These are phyloP conservation scores for Epirrhoe alternata DNA, from an alignment of 2,888 invertebrate species.

Conservation along the genomic window DNA sequence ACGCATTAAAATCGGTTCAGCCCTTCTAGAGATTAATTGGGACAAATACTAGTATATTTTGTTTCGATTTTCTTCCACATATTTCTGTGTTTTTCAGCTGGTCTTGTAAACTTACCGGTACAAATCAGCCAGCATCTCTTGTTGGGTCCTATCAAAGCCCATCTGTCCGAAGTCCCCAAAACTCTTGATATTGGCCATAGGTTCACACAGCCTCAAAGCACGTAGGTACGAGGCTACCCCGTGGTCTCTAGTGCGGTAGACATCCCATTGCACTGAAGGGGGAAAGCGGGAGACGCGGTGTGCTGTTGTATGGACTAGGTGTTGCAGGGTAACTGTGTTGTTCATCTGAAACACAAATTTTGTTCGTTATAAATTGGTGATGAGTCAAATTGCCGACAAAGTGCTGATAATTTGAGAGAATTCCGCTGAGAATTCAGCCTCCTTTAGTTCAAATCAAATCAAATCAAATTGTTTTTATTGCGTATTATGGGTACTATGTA, in stretches of 20 bases:
- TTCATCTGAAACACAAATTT: slow-evolving; percentile 77
- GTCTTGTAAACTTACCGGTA: slow-evolving; percentile 85
- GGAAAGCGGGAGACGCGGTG: slow-evolving; percentile 86
- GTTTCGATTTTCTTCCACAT: too few species aligned
- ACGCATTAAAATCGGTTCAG: too few species aligned
- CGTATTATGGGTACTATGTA: too few species aligned
- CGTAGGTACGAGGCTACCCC: slow-evolving; percentile 91
- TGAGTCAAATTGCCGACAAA: not conserved
- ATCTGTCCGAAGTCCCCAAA: slow-evolving; percentile 86
- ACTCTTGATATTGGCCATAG: slow-evolving; percentile 76
- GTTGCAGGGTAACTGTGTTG: slow-evolving; percentile 84
- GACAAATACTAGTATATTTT: too few species aligned
- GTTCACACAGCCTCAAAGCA: slow-evolving; percentile 88
- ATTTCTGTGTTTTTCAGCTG: not conserved
- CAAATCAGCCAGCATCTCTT: slow-evolving; percentile 87
- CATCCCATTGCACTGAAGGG: slow-evolving; percentile 76
- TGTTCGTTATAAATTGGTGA: not conserved
- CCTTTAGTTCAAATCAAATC: too few species aligned
- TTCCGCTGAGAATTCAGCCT: too few species aligned
- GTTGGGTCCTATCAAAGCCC: slow-evolving; percentile 84
- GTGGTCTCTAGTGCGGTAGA: slow-evolving; percentile 89
- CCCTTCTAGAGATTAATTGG: too few species aligned
- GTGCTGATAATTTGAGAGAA: too few species aligned
- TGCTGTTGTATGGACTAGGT: slow-evolving; percentile 87
- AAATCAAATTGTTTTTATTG: too few species aligned